A percentile compares a stretch with the other conserved stretches of the same genome.
Evolutionary conservation across 1,140 invertebrate genomes (phyloP).

Genomic region (Bombus sylvicola): DNA sequence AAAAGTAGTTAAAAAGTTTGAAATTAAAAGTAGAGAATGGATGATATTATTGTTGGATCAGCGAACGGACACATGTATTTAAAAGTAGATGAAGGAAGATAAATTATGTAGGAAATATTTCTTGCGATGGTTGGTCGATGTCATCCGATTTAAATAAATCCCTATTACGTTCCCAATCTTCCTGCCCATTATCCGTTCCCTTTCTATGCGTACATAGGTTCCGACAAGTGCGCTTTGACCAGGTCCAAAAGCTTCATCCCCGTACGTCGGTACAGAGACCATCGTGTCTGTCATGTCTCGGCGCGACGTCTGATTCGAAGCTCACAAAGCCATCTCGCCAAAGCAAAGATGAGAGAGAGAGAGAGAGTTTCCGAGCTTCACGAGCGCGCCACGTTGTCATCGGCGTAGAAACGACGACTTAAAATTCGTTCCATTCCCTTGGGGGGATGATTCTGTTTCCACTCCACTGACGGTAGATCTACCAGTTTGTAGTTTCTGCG

Average conservation of each 20-base stretch:
- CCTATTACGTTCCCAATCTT: not conserved
- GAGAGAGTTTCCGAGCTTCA: not conserved
- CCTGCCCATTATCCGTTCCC: not conserved
- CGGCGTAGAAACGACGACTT: constrained; percentile 8
- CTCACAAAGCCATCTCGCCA: not conserved
- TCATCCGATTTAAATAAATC: not conserved
- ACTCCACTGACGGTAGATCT: no score
- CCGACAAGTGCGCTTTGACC: not conserved
- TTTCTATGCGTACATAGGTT: no score
- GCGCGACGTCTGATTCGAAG: constrained; percentile 16
- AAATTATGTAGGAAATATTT: not conserved
- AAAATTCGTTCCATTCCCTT: constrained; percentile 28
- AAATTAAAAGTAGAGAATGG: not conserved
- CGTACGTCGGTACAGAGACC: not conserved
- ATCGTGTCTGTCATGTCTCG: not conserved
- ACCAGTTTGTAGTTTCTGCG: not conserved
- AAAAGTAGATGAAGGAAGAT: not conserved
- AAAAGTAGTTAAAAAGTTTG: not conserved
- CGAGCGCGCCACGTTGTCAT: not conserved
- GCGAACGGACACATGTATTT: no score
- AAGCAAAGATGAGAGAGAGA: not conserved
- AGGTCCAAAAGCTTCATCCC: not conserved
- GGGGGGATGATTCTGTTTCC: not conserved
- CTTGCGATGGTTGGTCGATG: no score
- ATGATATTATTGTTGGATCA: no score